Evolutionary conservation across 2,888 invertebrate genomes (phyloP), one percentile per base, ranked within the genome.

Genomic region (Drosophila dives): DNA sequence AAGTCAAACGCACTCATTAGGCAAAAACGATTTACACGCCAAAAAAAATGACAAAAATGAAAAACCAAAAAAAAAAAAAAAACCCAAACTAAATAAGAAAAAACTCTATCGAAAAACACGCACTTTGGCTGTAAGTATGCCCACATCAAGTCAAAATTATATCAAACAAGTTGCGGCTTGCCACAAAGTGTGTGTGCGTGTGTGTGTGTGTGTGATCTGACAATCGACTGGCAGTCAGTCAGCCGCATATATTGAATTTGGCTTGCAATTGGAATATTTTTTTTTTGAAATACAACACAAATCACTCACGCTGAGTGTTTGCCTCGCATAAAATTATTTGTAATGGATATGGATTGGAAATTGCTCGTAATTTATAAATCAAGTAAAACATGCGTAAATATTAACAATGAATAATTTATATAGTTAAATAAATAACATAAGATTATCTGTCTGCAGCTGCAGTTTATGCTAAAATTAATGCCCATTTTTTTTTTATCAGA

Each of bases 1-100:
- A 84, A 84, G 71, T 77, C 87, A 70, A 74, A 73, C 77, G 89
- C 81, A 80, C 83, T 78, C 80, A 89, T 85, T 83, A 82, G 87
- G 76, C 77, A 72, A 75, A 87, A 81, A 66, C 62, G 76, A 80
- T 83, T 85, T 82, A 67, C 75, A 58, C 80, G 78, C 49, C 38
- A 34, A 40, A 45, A 34, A 40, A 45, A 45, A 15, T 45, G 23
- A 45, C 23, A 45, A 23, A 32, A 42, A 23, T 45, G 12, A 61
- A 56, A 45, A 33, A 48, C 36, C 49, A 40, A n/a, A 34, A 49
- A 34, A 34, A 36, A 34, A 58, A 45, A 60, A 34, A 33, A 32
- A 60, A 59, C 32, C 12, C 23, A 38, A 53, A 55, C 50, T 29
- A 53, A 34, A 42, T 29, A 29, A 8, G 50, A 51, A 50, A 50